Evolutionary conservation across 2,113 vertebrate species (phyloP), one percentile per base, ranked within the genome.

Genomic region (Nannospalax galili): DNA sequence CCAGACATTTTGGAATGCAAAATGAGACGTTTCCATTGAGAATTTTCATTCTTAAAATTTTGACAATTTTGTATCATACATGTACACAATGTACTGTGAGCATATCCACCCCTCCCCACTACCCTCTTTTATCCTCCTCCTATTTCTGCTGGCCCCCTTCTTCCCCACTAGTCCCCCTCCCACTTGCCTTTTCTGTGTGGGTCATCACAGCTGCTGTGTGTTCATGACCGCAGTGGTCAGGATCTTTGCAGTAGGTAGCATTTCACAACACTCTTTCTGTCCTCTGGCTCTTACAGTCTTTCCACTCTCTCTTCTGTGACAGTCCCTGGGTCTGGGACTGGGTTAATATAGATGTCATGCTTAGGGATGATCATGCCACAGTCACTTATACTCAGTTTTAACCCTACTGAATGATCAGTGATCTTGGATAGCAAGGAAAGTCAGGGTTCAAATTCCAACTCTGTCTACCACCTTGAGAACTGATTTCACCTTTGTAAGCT

Each of bases 1-100:
- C 70, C 48, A 48, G n/a, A n/a, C n/a, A n/a, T n/a, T n/a, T n/a
- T 37, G 42, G 14, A 79, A 90, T 72, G 32, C 37, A 96, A 93
- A 94, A 79, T 30, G 11, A 93, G n/a, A 19, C 40, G 35, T 82
- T 91, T 48, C n/a, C 16, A 70, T 3, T 22, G 80, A 72, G 62
- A 78, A 74, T 20, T 24, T 45, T 15, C n/a, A n/a, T 79, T 30
- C 42, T 24, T 4, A 40, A 45, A 77, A 42, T 82, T 12, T 65
- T 65, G 28, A 5, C 20, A 30, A 17, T n/a, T 75, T 20, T 78
- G 32, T 48, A 16, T 52, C 20, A 52, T 28, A 14, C 56, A 26
- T n/a, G n/a, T 24, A n/a, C 37, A 40, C 40, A 75, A 19, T 30
- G 24, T 19, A 19, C 19, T 62, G 58, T 28, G 15, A 28, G 10